Percentiles rank a stretch among this genome's conserved stretches.
phyloP scores from a whole-genome alignment of 2,113 vertebrate genomes.

The Centrocercus urophasianus region DNA sequence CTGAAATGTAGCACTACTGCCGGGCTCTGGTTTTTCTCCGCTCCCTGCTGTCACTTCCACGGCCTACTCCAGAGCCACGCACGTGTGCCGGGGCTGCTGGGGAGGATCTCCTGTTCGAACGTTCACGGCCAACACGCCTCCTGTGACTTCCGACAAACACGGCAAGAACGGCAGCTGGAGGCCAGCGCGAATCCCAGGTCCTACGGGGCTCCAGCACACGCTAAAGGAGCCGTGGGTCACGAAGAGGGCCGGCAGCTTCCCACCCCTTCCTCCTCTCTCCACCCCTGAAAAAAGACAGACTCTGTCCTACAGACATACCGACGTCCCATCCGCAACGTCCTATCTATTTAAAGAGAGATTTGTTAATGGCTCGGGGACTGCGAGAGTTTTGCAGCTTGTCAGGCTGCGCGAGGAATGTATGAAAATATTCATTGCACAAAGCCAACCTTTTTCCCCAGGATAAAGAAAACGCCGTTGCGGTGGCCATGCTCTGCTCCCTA shows the following conservation, averaged over 20 bases:
- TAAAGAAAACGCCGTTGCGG: background rate
- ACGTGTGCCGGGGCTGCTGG: background rate
- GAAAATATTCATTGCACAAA: background rate
- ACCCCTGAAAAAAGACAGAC: conserved; percentile 9
- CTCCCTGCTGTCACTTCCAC: conserved; percentile 30
- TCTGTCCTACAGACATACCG: background rate
- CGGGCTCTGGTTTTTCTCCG: conserved; percentile 34
- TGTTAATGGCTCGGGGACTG: background rate
- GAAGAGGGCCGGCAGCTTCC: background rate
- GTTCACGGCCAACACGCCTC: background rate
- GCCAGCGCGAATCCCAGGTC: background rate
- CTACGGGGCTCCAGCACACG: background rate
- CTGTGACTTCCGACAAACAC: background rate
- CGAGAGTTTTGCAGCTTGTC: conserved; percentile 1
- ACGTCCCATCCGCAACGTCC: background rate
- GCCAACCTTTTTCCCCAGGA: background rate
- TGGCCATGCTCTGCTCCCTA: background rate
- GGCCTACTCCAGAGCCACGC: conserved; percentile 11
- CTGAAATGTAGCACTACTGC: conserved; percentile 45
- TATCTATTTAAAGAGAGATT: background rate
- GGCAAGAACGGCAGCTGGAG: background rate
- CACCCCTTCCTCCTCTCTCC: background rate
- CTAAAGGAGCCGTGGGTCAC: background rate
- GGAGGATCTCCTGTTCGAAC: background rate
- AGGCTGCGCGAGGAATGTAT: background rate